Evolutionary conservation across 2,888 invertebrate species (phyloP).

Genomic region (Syrista parreyssii): DNA sequence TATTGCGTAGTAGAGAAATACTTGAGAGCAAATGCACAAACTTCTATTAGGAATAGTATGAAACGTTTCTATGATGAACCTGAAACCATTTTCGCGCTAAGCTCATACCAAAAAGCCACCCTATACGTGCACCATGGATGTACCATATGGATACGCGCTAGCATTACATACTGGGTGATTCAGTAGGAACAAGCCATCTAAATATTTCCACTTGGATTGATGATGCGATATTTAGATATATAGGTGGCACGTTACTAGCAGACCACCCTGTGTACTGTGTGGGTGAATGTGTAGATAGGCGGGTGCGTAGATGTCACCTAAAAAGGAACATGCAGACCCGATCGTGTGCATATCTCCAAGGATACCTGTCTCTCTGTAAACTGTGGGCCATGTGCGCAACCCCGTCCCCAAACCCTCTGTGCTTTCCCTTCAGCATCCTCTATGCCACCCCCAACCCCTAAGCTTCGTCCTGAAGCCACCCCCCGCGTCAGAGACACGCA

Average conservation of each 20-base stretch:
- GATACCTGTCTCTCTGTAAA: constrained; percentile 55
- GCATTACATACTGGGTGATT: background rate
- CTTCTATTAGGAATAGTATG: background rate
- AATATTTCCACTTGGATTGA: background rate
- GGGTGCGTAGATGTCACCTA: background rate
- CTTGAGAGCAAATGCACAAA: background rate
- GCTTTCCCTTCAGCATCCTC: constrained; percentile 18
- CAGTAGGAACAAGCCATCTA: background rate
- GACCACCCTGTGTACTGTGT: background rate
- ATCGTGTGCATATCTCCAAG: constrained; percentile 43
- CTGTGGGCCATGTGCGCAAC: constrained; percentile 42
- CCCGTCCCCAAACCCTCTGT: constrained; percentile 31
- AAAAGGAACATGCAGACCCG: constrained; percentile 16
- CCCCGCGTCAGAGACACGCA: constrained; percentile 20
- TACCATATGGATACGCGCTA: background rate
- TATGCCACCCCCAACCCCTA: constrained; percentile 21
- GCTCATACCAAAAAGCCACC: background rate
- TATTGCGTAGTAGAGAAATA: background rate
- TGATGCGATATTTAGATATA: background rate
- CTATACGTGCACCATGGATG: background rate
- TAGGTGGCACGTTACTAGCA: background rate
- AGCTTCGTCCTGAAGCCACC: constrained; percentile 35
- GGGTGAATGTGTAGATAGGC: background rate
- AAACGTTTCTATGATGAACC: background rate
- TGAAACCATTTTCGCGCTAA: background rate